Evolutionary conservation across 2,888 invertebrate genomes (phyloP), one percentile per base, ranked within the genome.

Genomic region (Chrysopilus asiliformis): DNA sequence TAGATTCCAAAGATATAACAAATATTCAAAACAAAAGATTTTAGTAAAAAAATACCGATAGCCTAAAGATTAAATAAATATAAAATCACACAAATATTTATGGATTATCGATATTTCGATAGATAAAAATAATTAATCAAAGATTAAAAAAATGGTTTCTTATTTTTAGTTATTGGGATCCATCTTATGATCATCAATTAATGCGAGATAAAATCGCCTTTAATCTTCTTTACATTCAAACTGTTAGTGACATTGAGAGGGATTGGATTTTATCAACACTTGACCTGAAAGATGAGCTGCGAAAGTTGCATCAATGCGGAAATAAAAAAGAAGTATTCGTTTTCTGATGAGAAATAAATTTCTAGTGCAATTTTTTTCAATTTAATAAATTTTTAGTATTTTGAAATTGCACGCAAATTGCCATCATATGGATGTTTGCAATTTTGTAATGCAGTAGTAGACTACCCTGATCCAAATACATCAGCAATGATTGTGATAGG

Each of bases 361-460:
- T 18, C 18, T 24, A 38, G 31, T 38, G 15, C 29, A 34, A 25
- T 40, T 14, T 20, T 24, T 20, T 19, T 4, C 13, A 22, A 15
- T 31, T 26, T 36, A 25, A n/a, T 18, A 59, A 41, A 43, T 36
- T 64, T 70, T 8, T 66, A 91, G 81, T 95, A 87, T 60, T 67
- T 97, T 50, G 81, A 87, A 49, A 60, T 87, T 48, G 87, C 86
- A 10, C 72, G 84, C 44, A 77, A 76, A 18, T 67, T 93, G 48
- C 84, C 84, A 47, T 84, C 82, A 55, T 97, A 95, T 62, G 91
- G 94, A 10, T 85, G 84, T 53, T 71, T 93, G 41, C 79, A 83
- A 53, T 85, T 89, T 56, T 68, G 72, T 38, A 72, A 76, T 24
- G 82, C 83, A 45, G 62, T 68, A 31, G 77, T 81, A 50, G 84